Conservation (phyloP, 2,888 invertebrate species). For the Cosmopolites sordidus region DNA sequence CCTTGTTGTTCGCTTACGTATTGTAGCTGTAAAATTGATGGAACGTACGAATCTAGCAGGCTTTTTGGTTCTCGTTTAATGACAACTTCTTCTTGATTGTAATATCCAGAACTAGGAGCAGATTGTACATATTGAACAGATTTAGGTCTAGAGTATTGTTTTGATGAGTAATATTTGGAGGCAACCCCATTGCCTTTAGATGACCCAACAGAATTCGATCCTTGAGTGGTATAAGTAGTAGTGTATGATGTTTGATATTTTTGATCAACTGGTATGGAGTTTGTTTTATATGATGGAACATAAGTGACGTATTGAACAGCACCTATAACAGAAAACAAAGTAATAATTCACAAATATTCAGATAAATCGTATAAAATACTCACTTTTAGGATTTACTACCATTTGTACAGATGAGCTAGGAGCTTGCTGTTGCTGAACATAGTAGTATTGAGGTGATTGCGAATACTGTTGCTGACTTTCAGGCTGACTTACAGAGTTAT, state of each 20-base stretch:
- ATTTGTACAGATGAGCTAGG: conserved; percentile 40
- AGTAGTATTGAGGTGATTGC: conserved; percentile 37
- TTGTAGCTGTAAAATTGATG: conserved; percentile 44
- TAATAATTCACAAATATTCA: neutral
- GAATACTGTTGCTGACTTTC: conserved; percentile 27
- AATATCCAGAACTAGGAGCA: conserved; percentile 2
- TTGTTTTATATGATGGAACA: conserved; percentile 31
- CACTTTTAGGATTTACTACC: conserved; percentile 41
- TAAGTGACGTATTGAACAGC: conserved; percentile 43
- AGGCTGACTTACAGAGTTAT: conserved; percentile 35
- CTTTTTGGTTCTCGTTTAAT: conserved; percentile 46
- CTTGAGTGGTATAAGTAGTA: conserved; percentile 3
- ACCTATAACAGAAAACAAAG: conserved; percentile 2
- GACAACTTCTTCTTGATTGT: conserved; percentile 17
- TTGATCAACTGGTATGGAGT: conserved; percentile 27
- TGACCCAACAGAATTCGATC: conserved; percentile 9
- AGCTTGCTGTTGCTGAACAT: conserved; percentile 40
- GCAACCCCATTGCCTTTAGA: conserved; percentile 12
- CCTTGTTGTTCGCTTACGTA: conserved; percentile 38
- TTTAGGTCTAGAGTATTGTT: conserved; percentile 12
- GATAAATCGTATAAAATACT: neutral
- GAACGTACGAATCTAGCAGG: conserved; percentile 53
- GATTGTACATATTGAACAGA: conserved; percentile 11
- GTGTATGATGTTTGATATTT: conserved; percentile 31
- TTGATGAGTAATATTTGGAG: neutral